Base-by-base conservation (phyloP, 2,113 vertebrate genomes). In the Ursus arctos region DNA sequence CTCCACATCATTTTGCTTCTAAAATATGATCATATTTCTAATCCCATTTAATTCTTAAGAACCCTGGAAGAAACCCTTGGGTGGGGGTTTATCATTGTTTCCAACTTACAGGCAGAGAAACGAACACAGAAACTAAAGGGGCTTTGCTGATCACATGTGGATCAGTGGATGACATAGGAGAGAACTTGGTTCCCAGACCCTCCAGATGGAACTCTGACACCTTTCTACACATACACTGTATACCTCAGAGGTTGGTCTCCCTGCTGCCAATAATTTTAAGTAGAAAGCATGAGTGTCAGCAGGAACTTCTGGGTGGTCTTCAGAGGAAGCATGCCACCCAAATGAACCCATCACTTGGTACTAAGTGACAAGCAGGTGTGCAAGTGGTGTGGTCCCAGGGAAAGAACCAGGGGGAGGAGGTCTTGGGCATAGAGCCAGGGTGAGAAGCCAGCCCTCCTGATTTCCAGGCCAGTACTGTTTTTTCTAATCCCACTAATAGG, bases 241-340 rank as follows among this genome's bases (percentile, higher is more conserved):
- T 55, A 33, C 36, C 43, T 72, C 76, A 61, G 84, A 94, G 22
- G n/a, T 61, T 71, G 33, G 76, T 57, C 6, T 91, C 65, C 33
- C 14, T 24, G 40, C 28, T 96, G 80, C 81, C 89, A 93, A 57
- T 93, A 72, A 88, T 93, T 84, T 94, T 85, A 96, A 86, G 74
- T 13, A 77, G 67, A 95, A 96, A 96, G 21, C 22, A 36, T 22
- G 47, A 91, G n/a, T 82, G 53, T 91, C 91, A 90, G 71, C 31
- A 80, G 53, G 65, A 88, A 82, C 88, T 97, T 96, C 93, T 95
- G 94, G 96, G 96, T 98, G 98, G 95, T 96, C 97, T 95, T 97
- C 88, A 93, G 80, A 88, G 40, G 72, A 94, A 97, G 85, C 14
- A 19, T 97, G 85, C 76, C 85, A 97, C 72, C 40, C 49, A 90